Conservation (phyloP, 1,140 invertebrate genomes). For the Apolygus lucorum region DNA sequence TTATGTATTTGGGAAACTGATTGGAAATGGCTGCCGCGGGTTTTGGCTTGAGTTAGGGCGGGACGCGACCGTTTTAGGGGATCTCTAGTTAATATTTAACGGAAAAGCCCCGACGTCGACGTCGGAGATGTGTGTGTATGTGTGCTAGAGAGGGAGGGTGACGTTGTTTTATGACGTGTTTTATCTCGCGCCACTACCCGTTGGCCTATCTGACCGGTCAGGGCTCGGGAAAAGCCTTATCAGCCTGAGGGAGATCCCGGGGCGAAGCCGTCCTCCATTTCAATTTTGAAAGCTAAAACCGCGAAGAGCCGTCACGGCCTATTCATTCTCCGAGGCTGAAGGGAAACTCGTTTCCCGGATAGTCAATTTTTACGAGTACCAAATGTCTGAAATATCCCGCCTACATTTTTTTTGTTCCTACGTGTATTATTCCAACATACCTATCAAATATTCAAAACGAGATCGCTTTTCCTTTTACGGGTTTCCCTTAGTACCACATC, state of each 20-base stretch:
- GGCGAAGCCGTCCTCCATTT: background rate
- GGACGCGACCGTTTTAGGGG: background rate
- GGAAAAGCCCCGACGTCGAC: background rate
- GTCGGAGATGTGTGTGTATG: too few species aligned
- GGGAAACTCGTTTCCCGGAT: too few species aligned
- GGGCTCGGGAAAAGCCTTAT: background rate
- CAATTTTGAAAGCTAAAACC: background rate
- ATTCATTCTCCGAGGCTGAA: too few species aligned
- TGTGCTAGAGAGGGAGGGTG: background rate
- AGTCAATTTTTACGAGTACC: too few species aligned
- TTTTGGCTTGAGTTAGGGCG: background rate
- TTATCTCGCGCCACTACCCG: background rate
- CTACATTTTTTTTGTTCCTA: too few species aligned
- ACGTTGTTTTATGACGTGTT: background rate
- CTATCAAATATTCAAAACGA: too few species aligned
- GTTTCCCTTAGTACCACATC: too few species aligned
- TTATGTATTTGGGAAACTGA: background rate
- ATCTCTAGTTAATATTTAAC: background rate
- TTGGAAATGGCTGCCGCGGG: background rate
- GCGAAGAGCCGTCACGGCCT: background rate
- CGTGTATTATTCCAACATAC: too few species aligned
- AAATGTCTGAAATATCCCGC: too few species aligned
- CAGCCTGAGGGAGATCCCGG: background rate
- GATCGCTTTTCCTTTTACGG: too few species aligned
- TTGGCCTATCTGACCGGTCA: background rate